Evolutionary conservation across 2,888 invertebrate species (phyloP), one percentile per base, ranked within the genome.

Genomic region (Andrena camellia): DNA sequence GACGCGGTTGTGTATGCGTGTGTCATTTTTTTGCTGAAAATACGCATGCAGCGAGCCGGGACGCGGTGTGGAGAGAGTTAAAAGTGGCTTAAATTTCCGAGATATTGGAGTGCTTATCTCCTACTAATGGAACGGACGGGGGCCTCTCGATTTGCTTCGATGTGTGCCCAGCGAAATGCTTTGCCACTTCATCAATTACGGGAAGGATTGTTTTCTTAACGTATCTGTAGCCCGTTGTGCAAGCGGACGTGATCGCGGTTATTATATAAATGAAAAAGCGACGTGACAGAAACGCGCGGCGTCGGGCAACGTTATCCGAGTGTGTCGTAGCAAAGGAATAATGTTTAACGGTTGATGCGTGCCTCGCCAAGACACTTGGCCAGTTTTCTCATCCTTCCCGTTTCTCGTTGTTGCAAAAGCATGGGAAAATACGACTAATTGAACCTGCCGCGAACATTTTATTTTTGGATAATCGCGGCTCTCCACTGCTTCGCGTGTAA

Each of bases 1-100:
- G 71, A 63, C 59, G 57, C 42, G 42, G 42, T 42, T 17, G 42
- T 17, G 42, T 42, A 33, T 72, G 72, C 59, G 79, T 70, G 8
- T 48, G 10, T 26, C 60, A 7, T 57, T 79, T 72, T 73, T 79
- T 81, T 64, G 68, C 63, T 81, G 81, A 68, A 57, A 68, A 81
- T 79, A 79, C 68, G 79, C 79, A 31, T 64, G 73, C 79, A 79
- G 68, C 66, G 57, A 68, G 35, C 50, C 62, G 67, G 29, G 64
- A 35, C 42, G 31, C 67, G 57, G n/a, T 54, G 23, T 42, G 42
- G 42, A 42, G 42, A 42, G 59, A 81, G 74, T 81, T 81, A 81
- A 82, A 82, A 71, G 82, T 81, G 76, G 57, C 62, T 74, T 50
- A 63, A 64, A 75, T 70, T 81, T 81, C 76, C 63, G 71, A 81